A percentile compares a stretch with the other conserved stretches of the same genome.
Conservation (phyloP, 2,113 vertebrate genomes). For the Osmerus mordax region DNA sequence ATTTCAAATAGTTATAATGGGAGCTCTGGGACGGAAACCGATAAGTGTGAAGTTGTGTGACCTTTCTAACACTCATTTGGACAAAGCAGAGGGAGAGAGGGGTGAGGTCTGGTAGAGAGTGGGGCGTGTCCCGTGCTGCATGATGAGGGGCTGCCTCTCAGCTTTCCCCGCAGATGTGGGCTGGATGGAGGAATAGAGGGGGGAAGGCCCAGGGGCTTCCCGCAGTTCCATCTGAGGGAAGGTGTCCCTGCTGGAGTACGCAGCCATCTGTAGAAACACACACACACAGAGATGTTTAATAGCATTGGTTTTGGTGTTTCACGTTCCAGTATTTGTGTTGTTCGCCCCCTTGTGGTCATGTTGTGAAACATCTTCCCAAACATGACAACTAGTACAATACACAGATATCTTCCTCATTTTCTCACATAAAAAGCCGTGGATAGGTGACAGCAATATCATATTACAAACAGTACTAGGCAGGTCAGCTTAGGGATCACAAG, state of each 20-base stretch:
- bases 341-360: constrained; percentile 51
- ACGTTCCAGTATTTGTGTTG: background rate
- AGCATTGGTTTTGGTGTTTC: background rate
- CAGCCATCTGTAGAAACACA: constrained; percentile 40
- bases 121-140: constrained; percentile 24
- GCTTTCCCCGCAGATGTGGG: constrained; percentile 19
- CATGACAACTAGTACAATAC: too few species aligned
- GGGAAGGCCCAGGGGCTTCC: constrained; percentile 21
- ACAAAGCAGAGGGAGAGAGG: background rate
- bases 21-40: too few species aligned
- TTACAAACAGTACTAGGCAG: too few species aligned
- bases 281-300: background rate
- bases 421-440: too few species aligned
- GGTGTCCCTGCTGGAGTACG: constrained; percentile 46
- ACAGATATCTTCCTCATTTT: too few species aligned
- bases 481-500: too few species aligned
- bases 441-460: background rate
- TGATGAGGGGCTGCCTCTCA: constrained; percentile 52
- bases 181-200: background rate
- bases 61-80: background rate
- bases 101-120: background rate
- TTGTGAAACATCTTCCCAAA: background rate
- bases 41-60: too few species aligned
- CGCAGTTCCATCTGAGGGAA: constrained; percentile 33
- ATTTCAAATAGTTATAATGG: too few species aligned